phyloP scores from a whole-genome alignment of 2,113 vertebrate species.

The Gallinago jamesoni region DNA sequence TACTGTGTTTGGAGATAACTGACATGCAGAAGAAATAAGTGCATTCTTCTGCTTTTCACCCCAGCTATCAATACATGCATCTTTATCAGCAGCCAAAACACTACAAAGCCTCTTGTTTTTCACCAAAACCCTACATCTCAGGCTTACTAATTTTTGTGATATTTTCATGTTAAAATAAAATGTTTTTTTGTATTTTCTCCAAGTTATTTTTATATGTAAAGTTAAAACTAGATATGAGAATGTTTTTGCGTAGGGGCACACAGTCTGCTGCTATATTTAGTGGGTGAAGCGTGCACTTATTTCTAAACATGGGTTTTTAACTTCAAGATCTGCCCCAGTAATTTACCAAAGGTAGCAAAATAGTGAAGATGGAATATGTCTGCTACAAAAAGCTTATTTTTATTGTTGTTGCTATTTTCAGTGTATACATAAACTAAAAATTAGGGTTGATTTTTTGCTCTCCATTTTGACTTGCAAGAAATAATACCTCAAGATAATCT shows the following conservation, averaged over 20 bases:
- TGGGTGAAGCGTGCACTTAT: slow-evolving; percentile 93
- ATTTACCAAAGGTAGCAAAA: slow-evolving; percentile 98
- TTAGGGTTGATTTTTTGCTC: slow-evolving; percentile 88
- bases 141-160: slow-evolving; percentile 98
- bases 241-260: slow-evolving; percentile 93
- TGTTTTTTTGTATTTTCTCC: slow-evolving; percentile 96
- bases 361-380: slow-evolving; percentile 90
- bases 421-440: slow-evolving; percentile 88
- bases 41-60: slow-evolving; percentile 87
- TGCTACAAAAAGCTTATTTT: slow-evolving; percentile 89
- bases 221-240: slow-evolving; percentile 95
- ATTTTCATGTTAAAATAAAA: slow-evolving; percentile 97
- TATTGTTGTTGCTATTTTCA: slow-evolving; percentile 88
- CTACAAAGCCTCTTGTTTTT: slow-evolving; percentile 97
- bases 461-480: slow-evolving; percentile 93
- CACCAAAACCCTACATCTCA: slow-evolving; percentile 98
- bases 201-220: slow-evolving; percentile 99
- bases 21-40: slow-evolving; percentile 86
- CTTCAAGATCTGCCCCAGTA: slow-evolving; percentile 90
- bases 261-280: slow-evolving; percentile 89
- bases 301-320: slow-evolving; percentile 92
- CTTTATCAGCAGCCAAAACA: slow-evolving; percentile 99
- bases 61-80: slow-evolving; percentile 92
- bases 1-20: slow-evolving; percentile 80
- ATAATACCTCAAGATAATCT: slow-evolving; percentile 98